Base-by-base conservation (phyloP, 2,113 vertebrate genomes). In the Equus przewalskii region DNA sequence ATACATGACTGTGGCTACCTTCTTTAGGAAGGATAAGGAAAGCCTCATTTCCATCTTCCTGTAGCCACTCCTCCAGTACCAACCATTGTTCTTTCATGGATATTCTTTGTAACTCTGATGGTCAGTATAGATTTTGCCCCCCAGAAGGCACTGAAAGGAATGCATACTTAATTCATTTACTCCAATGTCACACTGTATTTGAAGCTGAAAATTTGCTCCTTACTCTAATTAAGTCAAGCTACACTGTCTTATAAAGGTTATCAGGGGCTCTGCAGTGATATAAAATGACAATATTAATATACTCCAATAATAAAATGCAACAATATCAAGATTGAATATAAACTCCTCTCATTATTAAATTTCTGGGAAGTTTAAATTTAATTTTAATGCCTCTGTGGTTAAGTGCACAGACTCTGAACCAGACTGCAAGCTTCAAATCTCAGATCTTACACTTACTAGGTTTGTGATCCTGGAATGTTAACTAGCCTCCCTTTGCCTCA, bases 181-280 rank as follows among this genome's bases (percentile, higher is more conserved):
- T 81, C 30, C 56, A 84, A 21, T 62, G 19, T 28, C n/a, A 58
- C 3, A 69, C 33, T 88, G 0, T 69, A 91, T 67, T 85, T 44
- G n/a, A 78, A 56, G 24, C 33, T 97, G 44, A 96, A 96, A 89
- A 79, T 28, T 3, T 24, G 93, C 41, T 93, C 11, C 30, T 36
- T 49, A 7, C 56, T 75, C 26, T 70, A 91, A 30, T 81, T 93
- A 78, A 84, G 41, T 69, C 49, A 12, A 73, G 6, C 19, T 36
- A 89, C 46, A 46, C 28, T 92, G 36, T 70, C 21, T 97, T 92
- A 58, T 22, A 46, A 22, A 89, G 69, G 14, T 76, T 22, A 87
- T 70, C 54, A 69, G 62, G 36, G 46, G 1, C 12, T 86, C 46
- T 94, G 24, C 12, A 89, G 72, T 85, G 19, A 46, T 65, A 76